Conservation (phyloP, 2,888 invertebrate genomes). For the Drosophila leonis region DNA sequence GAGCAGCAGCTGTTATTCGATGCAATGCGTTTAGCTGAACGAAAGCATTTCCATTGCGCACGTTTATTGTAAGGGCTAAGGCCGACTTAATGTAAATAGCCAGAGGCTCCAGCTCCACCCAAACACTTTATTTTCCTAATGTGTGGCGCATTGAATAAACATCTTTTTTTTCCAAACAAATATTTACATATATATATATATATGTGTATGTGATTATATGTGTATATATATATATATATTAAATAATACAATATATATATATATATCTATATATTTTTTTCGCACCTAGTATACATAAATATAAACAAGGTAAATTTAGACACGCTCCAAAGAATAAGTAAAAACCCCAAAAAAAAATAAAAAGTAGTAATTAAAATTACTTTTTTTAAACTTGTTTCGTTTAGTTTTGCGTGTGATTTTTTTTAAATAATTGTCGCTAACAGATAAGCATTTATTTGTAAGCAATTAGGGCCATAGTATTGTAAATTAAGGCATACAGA, state of each 20-base stretch:
- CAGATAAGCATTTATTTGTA: constrained; percentile 52
- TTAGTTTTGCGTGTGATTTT: constrained; percentile 24
- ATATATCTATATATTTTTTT: constrained; percentile 40
- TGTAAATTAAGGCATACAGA: constrained; percentile 40
- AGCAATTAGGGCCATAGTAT: constrained; percentile 67
- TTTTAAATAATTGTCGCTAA: constrained; percentile 47
- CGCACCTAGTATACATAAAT: constrained; percentile 41
- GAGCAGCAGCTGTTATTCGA: constrained; percentile 4
- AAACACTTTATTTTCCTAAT: constrained; percentile 37
- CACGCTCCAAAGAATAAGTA: constrained; percentile 12
- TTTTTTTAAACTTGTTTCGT: constrained; percentile 15
- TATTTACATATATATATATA: constrained; percentile 3
- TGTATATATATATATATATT: constrained; percentile 20
- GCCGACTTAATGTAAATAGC: constrained; percentile 47
- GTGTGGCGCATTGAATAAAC: constrained; percentile 32
- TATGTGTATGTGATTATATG: constrained; percentile 23
- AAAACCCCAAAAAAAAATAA: neutral
- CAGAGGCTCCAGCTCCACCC: constrained; percentile 51
- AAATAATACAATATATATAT: constrained; percentile 12
- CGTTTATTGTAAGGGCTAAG: too few species aligned
- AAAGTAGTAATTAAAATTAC: constrained; percentile 20
- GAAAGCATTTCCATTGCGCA: constrained; percentile 1
- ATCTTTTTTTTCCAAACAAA: constrained; percentile 24
- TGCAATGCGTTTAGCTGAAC: neutral
- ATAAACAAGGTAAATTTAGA: constrained; percentile 23